Conservation (phyloP, 2,888 invertebrate genomes). For the Leptopilina myrica region DNA sequence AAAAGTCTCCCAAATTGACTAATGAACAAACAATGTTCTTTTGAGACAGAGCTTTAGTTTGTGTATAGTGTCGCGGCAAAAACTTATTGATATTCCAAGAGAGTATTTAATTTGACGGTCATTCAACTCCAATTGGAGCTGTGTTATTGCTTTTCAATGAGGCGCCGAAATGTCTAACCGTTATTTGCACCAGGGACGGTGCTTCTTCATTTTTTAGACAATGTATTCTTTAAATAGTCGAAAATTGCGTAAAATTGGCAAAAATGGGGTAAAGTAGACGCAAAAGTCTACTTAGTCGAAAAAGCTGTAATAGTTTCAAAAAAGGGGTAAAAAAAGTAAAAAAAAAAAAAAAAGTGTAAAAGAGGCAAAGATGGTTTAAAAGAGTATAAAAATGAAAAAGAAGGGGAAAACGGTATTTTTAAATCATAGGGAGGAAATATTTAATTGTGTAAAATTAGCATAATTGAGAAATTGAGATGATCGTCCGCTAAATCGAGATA, state of each 20-base stretch:
- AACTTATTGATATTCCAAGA: constrained; percentile 18
- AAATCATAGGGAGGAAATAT: not conserved
- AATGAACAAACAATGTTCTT: not conserved
- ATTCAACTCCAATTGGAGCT: constrained; percentile 3
- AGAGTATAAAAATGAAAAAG: no score
- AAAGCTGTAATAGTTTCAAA: no score
- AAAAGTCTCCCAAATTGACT: not conserved
- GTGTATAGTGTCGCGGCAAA: constrained; percentile 6
- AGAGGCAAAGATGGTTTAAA: no score
- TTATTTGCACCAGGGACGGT: constrained; percentile 15
- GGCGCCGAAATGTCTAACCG: constrained; percentile 10
- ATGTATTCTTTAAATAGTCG: not conserved
- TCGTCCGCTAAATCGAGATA: not conserved
- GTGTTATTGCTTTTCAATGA: constrained; percentile 17
- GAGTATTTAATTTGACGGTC: constrained; percentile 25
- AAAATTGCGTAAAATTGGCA: no score
- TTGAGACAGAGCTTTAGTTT: not conserved
- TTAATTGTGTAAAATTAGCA: not conserved
- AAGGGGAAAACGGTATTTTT: no score
- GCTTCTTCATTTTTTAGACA: not conserved
- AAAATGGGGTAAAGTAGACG: no score
- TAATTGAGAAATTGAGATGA: not conserved
- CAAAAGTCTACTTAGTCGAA: no score
- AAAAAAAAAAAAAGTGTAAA: no score
- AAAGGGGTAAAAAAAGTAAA: no score